Base-by-base conservation (phyloP, 1,140 invertebrate species). In the Tyrophagus putrescentiae region DNA sequence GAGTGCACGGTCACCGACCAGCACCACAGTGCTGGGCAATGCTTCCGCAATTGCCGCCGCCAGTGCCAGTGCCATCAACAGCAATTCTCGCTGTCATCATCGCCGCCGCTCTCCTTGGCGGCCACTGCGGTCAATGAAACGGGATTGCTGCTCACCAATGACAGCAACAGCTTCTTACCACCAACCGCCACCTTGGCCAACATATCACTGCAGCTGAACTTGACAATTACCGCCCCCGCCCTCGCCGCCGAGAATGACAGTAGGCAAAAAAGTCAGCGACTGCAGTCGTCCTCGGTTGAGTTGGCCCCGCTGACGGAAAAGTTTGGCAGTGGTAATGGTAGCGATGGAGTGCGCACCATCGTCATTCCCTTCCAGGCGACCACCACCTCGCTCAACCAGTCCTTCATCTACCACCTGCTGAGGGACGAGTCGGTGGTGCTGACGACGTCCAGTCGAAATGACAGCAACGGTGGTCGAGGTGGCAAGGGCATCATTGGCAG, bases 301-400 rank as follows among this genome's bases (percentile, higher is more conserved):
- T n/a, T n/a, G n/a, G n/a, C n/a, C n/a, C n/a, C n/a, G n/a, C n/a
- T n/a, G n/a, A n/a, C n/a, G n/a, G n/a, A n/a, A n/a, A n/a, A n/a
- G n/a, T n/a, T n/a, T n/a, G n/a, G n/a, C n/a, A n/a, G n/a, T n/a
- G n/a, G n/a, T n/a, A n/a, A n/a, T n/a, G n/a, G n/a, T n/a, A n/a
- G n/a, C 45, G 31, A 25, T 48, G 45, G 31, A 48, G 45, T n/a
- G n/a, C 45, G 45, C 7, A 48, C 45, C 23, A 54, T 54, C 11
- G 52, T 54, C 13, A 54, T 54, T 27, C 52, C 52, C 7, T 54
- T 54, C 27, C 13, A 54, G 13, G n/a, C 52, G n/a, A 54, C 9
- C 13, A 5, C 13, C n/a, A 9, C 9, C n/a, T n/a, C 52, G 3
- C 27, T 21, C 27, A 54, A 54, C 25, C 52, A 54, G 11, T 27